Evolutionary conservation across 2,888 invertebrate species (phyloP).

Genomic region (Lacanobia oleracea): DNA sequence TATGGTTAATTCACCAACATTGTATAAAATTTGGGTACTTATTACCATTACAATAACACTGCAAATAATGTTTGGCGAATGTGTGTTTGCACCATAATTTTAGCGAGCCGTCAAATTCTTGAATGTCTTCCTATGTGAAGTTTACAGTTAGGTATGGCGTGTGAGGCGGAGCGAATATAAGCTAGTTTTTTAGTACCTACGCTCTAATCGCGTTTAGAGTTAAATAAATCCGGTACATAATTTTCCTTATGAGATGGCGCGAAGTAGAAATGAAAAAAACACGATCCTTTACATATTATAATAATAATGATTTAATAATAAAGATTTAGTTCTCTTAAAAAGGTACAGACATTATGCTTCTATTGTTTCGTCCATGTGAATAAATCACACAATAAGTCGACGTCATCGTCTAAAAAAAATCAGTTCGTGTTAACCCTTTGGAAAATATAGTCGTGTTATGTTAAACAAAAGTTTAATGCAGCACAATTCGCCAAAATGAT

Average conservation of each 20-base stretch:
- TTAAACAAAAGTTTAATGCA: not conserved
- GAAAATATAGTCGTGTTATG: not conserved
- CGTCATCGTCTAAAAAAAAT: too few species aligned
- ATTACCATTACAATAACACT: constrained; percentile 20
- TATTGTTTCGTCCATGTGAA: not conserved
- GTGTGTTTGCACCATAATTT: not conserved
- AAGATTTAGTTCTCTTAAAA: too few species aligned
- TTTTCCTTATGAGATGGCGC: not conserved
- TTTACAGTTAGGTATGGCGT: constrained; percentile 33
- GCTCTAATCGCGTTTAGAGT: constrained; percentile 8
- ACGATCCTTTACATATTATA: not conserved
- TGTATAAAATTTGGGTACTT: not conserved
- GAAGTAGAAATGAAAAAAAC: too few species aligned
- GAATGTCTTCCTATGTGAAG: not conserved
- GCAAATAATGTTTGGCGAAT: constrained; percentile 4
- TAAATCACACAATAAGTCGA: not conserved
- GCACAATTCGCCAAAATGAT: not conserved
- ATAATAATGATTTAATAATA: too few species aligned
- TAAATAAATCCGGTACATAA: constrained; percentile 7
- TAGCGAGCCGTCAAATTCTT: not conserved
- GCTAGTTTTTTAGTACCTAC: constrained; percentile 19
- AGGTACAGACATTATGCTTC: too few species aligned
- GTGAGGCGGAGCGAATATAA: constrained; percentile 12
- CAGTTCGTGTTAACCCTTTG: too few species aligned
- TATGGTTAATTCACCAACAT: constrained; percentile 7